Conservation (phyloP, 2,797 vertebrate species). For the Ptychobarbus kaznakovi region DNA sequence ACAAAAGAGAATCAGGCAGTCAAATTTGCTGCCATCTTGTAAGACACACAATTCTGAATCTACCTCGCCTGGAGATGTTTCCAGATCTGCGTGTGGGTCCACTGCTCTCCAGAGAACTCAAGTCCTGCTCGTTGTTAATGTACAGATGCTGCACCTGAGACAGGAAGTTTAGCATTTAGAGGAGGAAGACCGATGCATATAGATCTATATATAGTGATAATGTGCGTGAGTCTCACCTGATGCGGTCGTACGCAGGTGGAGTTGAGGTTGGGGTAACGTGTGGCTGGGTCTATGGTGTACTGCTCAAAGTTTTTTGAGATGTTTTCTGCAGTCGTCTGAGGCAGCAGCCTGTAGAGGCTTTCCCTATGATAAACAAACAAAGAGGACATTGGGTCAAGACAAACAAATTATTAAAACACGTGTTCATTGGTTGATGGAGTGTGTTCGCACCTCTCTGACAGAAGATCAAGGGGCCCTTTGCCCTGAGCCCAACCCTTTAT, state of each 20-base stretch:
- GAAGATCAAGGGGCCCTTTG: slow-evolving; percentile 82
- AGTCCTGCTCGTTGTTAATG: slow-evolving; percentile 82
- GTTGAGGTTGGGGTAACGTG: slow-evolving; percentile 96
- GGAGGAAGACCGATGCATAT: not conserved
- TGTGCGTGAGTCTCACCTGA: slow-evolving; percentile 79
- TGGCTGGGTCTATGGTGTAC: slow-evolving; percentile 90
- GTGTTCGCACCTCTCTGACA: slow-evolving; percentile 89
- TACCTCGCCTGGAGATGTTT: slow-evolving; percentile 85
- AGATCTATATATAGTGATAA: not conserved
- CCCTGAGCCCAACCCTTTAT: slow-evolving; percentile 91
- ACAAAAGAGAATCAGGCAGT: not conserved
- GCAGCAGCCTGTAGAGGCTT: slow-evolving; percentile 92
- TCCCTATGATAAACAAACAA: slow-evolving; percentile 77
- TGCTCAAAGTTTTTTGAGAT: slow-evolving; percentile 97
- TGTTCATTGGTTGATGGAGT: not conserved
- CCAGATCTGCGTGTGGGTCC: slow-evolving; percentile 79
- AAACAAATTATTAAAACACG: not conserved
- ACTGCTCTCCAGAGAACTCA: slow-evolving; percentile 72
- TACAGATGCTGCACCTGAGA: slow-evolving; percentile 90
- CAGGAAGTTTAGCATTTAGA: not conserved
- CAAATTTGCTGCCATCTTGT: not conserved
- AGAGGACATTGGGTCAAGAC: not conserved
- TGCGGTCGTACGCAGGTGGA: slow-evolving; percentile 88
- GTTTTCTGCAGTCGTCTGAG: slow-evolving; percentile 96
- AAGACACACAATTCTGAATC: slow-evolving; percentile 39